These are phyloP conservation scores for Drosophila pseudoobscura DNA, from an alignment of 1,140 invertebrate species.

Conservation along the genomic window DNA sequence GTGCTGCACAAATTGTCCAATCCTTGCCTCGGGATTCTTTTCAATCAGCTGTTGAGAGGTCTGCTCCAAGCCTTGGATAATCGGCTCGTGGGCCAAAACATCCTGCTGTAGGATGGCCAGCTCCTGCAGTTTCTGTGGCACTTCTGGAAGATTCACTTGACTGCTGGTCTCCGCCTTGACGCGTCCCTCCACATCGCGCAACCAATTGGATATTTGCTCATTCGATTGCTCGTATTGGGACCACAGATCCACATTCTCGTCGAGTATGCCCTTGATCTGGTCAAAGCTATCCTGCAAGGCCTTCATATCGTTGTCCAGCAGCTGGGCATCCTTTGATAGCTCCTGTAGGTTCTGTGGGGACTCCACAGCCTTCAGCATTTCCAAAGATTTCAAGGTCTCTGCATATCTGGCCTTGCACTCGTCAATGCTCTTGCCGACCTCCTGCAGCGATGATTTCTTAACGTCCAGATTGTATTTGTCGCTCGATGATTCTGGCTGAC, in stretches of 20 bases:
- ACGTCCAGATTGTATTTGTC: slow-evolving; percentile 97
- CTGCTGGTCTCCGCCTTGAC: slow-evolving; percentile 89
- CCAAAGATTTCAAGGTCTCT: slow-evolving; percentile 88
- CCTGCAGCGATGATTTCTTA: slow-evolving; percentile 92
- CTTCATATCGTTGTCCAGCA: slow-evolving; percentile 88
- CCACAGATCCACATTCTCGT: slow-evolving; percentile 91
- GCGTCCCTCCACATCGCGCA: slow-evolving; percentile 93
- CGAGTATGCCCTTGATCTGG: slow-evolving; percentile 88
- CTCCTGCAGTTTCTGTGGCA: slow-evolving; percentile 89
- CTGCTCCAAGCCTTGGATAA: slow-evolving; percentile 88
- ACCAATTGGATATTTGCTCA: slow-evolving; percentile 91
- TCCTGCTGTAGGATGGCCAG: slow-evolving; percentile 87
- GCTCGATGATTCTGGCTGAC: slow-evolving; percentile 92
- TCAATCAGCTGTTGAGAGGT: slow-evolving; percentile 89
- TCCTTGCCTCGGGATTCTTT: slow-evolving; percentile 91
- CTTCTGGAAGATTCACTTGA: slow-evolving; percentile 88
- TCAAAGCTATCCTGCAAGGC: slow-evolving; percentile 87
- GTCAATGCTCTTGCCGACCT: slow-evolving; percentile 89
- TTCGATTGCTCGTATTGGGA: slow-evolving; percentile 90
- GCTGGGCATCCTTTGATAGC: slow-evolving; percentile 87
- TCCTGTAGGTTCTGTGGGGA: slow-evolving; percentile 87
- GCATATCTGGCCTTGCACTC: slow-evolving; percentile 87
- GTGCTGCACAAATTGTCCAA: slow-evolving; percentile 91
- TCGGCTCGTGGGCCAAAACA: slow-evolving; percentile 86
- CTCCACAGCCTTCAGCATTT: slow-evolving; percentile 88